Conservation (phyloP, 2,888 invertebrate genomes). For the Drosophila crucigera region DNA sequence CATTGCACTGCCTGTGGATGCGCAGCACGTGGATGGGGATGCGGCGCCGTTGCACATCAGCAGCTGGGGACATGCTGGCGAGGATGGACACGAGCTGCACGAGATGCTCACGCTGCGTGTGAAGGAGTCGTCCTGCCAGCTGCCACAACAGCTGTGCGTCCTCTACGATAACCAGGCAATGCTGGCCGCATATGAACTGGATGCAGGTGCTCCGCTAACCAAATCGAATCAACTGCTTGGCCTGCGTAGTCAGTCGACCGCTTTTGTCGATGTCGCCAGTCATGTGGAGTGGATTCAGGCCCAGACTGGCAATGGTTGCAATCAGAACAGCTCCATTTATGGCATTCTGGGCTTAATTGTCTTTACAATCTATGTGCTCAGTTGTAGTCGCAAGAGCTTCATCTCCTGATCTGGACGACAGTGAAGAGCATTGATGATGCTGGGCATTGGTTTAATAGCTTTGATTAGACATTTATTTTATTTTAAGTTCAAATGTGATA, state of each 20-base stretch:
- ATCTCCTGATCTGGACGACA: conserved; percentile 3
- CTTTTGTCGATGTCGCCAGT: conserved; percentile 53
- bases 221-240: conserved; percentile 48
- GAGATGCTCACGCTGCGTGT: conserved; percentile 48
- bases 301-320: conserved; percentile 67
- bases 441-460: background rate
- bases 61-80: conserved; percentile 54
- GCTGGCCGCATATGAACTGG: conserved; percentile 23
- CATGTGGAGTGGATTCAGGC: conserved; percentile 74
- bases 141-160: conserved; percentile 33
- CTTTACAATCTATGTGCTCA: conserved; percentile 74
- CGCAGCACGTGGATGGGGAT: background rate
- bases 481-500: conserved; percentile 3
- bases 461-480: background rate
- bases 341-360: conserved; percentile 75
- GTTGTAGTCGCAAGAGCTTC: conserved; percentile 54
- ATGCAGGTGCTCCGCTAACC: conserved; percentile 63
- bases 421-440: background rate
- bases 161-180: conserved; percentile 9
- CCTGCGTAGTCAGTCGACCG: conserved; percentile 39
- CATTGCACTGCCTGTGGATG: conserved; percentile 53
- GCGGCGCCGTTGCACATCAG: conserved; percentile 44
- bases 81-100: conserved; percentile 48
- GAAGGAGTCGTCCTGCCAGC: conserved; percentile 17
- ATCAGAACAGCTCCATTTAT: conserved; percentile 82